Evolutionary conservation across 2,888 invertebrate species (phyloP), one percentile per base, ranked within the genome.

Genomic region (Cryptophagus acutangulus): DNA sequence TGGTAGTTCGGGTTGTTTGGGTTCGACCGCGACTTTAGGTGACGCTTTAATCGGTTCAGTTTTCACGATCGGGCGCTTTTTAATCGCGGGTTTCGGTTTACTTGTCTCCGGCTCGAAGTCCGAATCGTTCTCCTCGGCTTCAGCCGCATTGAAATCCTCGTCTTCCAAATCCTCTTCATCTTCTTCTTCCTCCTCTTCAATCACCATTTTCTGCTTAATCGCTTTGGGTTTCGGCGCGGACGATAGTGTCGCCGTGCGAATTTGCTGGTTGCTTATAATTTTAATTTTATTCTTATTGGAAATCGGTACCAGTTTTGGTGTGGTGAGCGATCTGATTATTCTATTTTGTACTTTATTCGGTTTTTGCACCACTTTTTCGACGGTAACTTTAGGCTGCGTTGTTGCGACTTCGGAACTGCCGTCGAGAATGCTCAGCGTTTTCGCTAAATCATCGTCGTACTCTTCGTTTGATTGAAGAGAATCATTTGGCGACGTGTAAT

Each of bases 401-500:
- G 24, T 30, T 14, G 45, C 45, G 9, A 48, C 40, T 51, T 49
- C 54, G 5, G 52, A 43, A 24, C 30, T 38, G 6, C 40, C 31
- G 12, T 38, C 38, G 12, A 68, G 45, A 40, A 67, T 63, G 45
- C 67, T 67, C 17, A 70, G 52, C 2, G 69, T 67, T 55, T 68
- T 63, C 5, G 61, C 68, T 33, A 69, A 45, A 50, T 70, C 70
- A 52, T 69, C 69, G n/a, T 55, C 55, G 28, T 60, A 61, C 33
- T 40, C 62, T 4, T 51, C 61, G 46, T 66, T 65, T 29, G 33
- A 2, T 57, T 76, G 78, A 55, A 76, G 76, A 17, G 83, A 80
- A 40, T 83, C 82, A 18, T 77, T 81, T 24, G 79, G 74, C 31
- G 81, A 77, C 30, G 87, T 87, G 53, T 88, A 88, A 61, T 87